Evolutionary conservation across 2,888 invertebrate genomes (phyloP), one percentile per base, ranked within the genome.

Genomic region (Lampropteryx suffumata): DNA sequence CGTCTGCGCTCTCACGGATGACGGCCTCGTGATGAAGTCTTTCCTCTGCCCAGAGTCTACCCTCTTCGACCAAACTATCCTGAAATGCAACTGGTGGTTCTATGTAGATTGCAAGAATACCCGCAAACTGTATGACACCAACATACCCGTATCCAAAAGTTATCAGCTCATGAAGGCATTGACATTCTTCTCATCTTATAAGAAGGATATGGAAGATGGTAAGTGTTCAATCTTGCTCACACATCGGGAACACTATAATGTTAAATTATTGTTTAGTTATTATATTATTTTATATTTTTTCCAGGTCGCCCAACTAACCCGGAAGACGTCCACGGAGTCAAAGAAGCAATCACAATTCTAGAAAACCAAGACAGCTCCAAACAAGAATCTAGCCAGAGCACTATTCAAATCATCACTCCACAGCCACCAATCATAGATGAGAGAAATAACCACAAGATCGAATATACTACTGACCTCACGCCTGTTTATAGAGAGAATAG

Each of bases 1-100:
- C 82, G 96, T 97, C 3, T 97, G 97, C 72, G 97, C 97, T 0
- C 86, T 97, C 43, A 97, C 97, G 2, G 97, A 97, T 64, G 96
- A 96, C 62, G 97, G 97, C 0, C 90, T 97, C 47, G 95, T 97
- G 41, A 96, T 96, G 94, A 97, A 97, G 81, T 97, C 97, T 37
- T 97, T 97, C 85, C 91, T 97, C 35, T 97, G 97, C 73, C 97
- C 97, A 0, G 96, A 97, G 79, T 97, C 96, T 24, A 97, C 97
- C 0, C 91, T 97, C 43, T 97, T 97, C 82, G 97, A 97, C 73
- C 97, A 97, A 80, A 96, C 96, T 13, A 95, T 97, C 57, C 91
- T 97, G 3, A 97, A 97, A 76, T 97, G 97, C 82, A 97, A 97
- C 79, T 97, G 97, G 97, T 97, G 96, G 96, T 96, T 97, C 89